Percentiles rank a stretch among this genome's conserved stretches.
Evolutionary conservation across 2,888 invertebrate species (phyloP).

Genomic region (Phaonia tiefii): DNA sequence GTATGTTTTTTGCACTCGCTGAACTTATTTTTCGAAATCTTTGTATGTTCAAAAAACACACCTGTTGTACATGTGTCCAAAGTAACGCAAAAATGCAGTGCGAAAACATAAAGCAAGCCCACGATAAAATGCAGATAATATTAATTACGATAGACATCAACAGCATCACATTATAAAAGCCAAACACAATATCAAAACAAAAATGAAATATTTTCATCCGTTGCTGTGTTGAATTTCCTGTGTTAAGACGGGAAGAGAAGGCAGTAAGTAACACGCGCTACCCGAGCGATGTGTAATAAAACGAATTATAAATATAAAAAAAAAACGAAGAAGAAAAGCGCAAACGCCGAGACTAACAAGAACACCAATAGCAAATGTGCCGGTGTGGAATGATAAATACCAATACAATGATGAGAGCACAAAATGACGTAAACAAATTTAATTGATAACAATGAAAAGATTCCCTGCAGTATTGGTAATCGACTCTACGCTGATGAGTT

Average conservation of each 20-base stretch:
- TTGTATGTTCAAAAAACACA: too few relatives aligned
- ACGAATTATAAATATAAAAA: slow-evolving; percentile 15
- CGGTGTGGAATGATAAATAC: not conserved
- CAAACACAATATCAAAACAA: not conserved
- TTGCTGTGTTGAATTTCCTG: too few relatives aligned
- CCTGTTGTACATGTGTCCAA: too few relatives aligned
- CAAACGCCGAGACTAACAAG: not conserved
- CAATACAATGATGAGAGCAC: not conserved
- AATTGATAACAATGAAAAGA: slow-evolving; percentile 1
- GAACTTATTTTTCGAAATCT: too few relatives aligned
- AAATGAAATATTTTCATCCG: too few relatives aligned
- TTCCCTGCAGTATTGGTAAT: not conserved
- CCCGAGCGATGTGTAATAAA: slow-evolving; percentile 3
- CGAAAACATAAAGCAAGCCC: not conserved
- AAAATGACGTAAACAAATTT: slow-evolving; percentile 10
- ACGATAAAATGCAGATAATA: slow-evolving; percentile 8
- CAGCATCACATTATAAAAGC: not conserved
- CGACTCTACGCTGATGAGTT: too few relatives aligned
- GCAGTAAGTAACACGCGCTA: not conserved
- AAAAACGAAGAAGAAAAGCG: not conserved
- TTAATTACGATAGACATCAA: slow-evolving; percentile 9
- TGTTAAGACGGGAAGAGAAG: not conserved
- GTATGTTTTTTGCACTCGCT: too few relatives aligned
- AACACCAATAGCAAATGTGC: slow-evolving; percentile 1
- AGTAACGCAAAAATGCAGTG: not conserved